These are phyloP conservation scores for Brienomyrus longianalis DNA, from an alignment of 2,113 vertebrate genomes.

Conservation along the genomic window DNA sequence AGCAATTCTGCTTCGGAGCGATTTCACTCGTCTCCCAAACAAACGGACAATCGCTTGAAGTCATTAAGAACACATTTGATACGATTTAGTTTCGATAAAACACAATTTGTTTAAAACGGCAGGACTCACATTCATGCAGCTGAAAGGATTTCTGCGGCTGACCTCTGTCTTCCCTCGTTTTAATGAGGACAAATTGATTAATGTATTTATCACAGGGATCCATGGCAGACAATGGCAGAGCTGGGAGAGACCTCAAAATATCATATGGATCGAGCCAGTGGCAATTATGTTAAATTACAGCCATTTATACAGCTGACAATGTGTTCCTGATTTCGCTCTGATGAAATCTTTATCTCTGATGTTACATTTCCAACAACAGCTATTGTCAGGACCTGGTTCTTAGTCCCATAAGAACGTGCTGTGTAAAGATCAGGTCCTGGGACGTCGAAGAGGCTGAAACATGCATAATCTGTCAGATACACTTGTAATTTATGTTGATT, in stretches of 20 bases:
- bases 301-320: background rate
- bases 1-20: background rate
- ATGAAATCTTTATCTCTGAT: background rate
- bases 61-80: background rate
- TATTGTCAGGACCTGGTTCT: background rate
- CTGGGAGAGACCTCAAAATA: background rate
- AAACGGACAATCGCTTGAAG: background rate
- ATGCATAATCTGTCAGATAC: background rate
- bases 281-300: background rate
- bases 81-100: background rate
- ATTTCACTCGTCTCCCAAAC: background rate
- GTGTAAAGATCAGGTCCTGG: background rate
- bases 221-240: background rate
- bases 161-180: background rate
- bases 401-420: background rate
- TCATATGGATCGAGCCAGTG: background rate
- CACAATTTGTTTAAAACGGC: background rate
- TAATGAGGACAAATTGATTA: background rate
- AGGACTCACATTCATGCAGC: background rate
- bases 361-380: background rate
- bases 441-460: background rate
- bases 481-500: background rate
- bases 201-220: background rate
- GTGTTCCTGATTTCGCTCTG: background rate
- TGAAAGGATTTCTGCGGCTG: background rate